Conservation (phyloP, 2,113 vertebrate species). For the Gallinago jamesoni region DNA sequence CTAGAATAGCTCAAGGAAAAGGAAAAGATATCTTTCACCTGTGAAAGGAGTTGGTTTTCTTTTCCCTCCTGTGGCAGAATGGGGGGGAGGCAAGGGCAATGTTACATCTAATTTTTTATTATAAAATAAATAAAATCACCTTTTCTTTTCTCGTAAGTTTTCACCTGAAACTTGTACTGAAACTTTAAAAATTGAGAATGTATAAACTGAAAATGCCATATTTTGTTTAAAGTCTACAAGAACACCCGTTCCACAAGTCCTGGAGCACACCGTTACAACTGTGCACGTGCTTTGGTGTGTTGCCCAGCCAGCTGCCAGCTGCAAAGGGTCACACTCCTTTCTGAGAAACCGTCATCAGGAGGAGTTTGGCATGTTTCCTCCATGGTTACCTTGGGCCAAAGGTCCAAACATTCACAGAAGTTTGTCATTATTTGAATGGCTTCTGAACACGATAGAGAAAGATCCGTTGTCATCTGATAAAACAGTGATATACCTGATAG, state of each 20-base stretch:
- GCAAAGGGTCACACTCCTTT: neutral
- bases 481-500: neutral
- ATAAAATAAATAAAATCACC: neutral
- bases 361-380: neutral
- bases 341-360: neutral
- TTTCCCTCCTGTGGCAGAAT: neutral
- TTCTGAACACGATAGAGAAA: neutral
- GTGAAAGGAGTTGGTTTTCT: neutral
- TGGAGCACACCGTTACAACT: accelerated
- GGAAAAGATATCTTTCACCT: neutral
- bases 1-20: neutral
- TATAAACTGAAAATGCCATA: neutral
- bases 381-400: neutral
- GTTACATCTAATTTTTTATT: neutral
- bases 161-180: neutral
- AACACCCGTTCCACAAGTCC: neutral
- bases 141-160: neutral
- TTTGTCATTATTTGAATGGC: neutral
- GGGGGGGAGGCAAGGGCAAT: neutral
- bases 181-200: neutral
- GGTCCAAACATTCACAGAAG: neutral
- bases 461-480: neutral
- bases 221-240: neutral
- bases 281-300: neutral
- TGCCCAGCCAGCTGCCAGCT: neutral